phyloP scores from a whole-genome alignment of 2,113 vertebrate species.

The Rhinoderma darwinii region DNA sequence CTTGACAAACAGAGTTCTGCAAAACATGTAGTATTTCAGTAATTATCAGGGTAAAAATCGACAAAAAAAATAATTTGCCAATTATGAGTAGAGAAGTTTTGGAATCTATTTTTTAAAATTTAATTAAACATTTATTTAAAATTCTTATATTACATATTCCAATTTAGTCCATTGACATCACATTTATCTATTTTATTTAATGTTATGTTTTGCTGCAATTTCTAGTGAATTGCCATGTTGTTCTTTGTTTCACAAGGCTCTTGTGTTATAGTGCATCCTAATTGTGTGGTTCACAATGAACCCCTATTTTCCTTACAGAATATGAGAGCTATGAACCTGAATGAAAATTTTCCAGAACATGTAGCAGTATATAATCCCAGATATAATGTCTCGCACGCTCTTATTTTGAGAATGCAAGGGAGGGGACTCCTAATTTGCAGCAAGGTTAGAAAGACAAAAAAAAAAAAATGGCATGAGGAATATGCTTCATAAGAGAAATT shows the following conservation, averaged over 20 bases:
- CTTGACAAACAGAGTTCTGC: neutral
- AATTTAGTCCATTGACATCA: neutral
- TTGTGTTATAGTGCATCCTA: neutral
- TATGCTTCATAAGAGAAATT: neutral
- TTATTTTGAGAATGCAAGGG: neutral
- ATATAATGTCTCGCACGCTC: neutral
- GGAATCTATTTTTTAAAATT: conserved; percentile 20
- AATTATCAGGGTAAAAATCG: neutral
- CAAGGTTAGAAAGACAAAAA: neutral
- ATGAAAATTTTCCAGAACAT: neutral
- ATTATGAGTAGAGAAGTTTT: neutral
- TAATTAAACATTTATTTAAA: neutral
- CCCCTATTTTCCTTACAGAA: neutral
- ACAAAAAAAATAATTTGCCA: neutral
- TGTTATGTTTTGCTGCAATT: neutral
- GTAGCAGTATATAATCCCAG: neutral
- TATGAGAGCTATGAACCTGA: neutral
- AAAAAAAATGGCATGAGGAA: neutral
- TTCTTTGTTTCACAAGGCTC: neutral
- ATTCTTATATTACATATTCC: neutral
- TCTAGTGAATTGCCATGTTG: neutral
- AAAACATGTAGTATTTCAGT: neutral
- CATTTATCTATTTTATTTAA: neutral
- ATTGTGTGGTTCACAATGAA: neutral
- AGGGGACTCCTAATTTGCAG: neutral